Evolutionary conservation across 1,140 invertebrate species (phyloP), one percentile per base, ranked within the genome.

Genomic region (Neodiprion fabricii): DNA sequence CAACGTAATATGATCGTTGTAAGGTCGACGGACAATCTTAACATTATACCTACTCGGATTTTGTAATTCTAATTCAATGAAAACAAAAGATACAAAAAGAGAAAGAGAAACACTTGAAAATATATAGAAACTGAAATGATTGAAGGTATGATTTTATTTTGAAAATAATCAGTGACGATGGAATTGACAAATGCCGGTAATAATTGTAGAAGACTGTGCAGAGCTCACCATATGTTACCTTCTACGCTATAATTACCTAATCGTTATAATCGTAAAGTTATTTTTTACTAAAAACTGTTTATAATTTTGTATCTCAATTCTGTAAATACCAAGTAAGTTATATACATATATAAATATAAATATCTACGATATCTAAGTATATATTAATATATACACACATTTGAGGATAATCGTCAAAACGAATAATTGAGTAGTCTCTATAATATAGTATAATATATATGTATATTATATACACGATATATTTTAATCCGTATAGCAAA

Each of bases 281-380:
- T 85, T 87, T 87, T 85, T 75, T 85, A 86, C 82, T 80, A 81
- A 83, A 76, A 80, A 85, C 82, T 86, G 85, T 86, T 86, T 83
- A 85, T 85, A 87, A 86, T 85, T 86, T 86, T 85, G 81, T 86
- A 85, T 83, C 81, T 82, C 81, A 83, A 79, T 81, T 83, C 79
- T 87, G 84, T 87, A 86, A 84, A 86, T 86, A 85, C 75, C 72
- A 80, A 2, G 28, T 14, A 83, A 21, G 71, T 76, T 69, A 75
- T 47, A 74, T 70, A 71, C 74, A 73, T 74, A 75, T 76, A 74
- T 69, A 76, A 70, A 77, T 74, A 68, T 69, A 71, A 21, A 61
- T 77, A 76, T 77, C 73, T 76, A 76, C 75, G 72, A 76, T 76
- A 77, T 76, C 50, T 77, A 78, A 68, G 73, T 61, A 72, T 74